Evolutionary conservation across 2,797 vertebrate genomes (phyloP), one percentile per base, ranked within the genome.

Genomic region (Oophaga sylvatica): DNA sequence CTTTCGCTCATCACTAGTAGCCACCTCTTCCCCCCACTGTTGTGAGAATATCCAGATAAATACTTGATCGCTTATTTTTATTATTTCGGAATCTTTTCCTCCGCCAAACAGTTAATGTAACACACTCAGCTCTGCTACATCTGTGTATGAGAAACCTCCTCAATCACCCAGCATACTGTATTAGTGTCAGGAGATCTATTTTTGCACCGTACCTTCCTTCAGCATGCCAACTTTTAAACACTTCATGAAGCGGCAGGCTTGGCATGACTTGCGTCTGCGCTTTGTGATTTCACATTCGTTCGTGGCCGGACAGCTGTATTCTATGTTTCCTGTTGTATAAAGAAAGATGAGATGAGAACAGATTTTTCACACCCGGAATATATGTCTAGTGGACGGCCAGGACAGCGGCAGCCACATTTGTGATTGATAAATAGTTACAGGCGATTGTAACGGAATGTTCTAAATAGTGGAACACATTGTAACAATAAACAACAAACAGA

Each of bases 191-290:
- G 9, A 75, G 57, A 26, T 45, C 48, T 26, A 76, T 31, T n/a
- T 22, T 26, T 45, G 60, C 4, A 22, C 80, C 9, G 19, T 81
- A 99, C 98, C 98, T 98, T 99, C 98, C 93, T 99, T 98, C 96
- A 99, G 97, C 98, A 99, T 99, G 92, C 98, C 98, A 90, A 99
- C 98, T 93, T 97, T 99, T 92, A 99, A 96, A 96, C 98, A 99
- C 95, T 99, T 99, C 98, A 99, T 99, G 95, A 99, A 99, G 94
- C 97, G 98, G 94, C 98, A 99, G 90, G 98, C 98, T 95, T 99
- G 98, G 96, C 98, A 99, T 77, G 98, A 99, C 94, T 99, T 99
- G 94, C 98, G 97, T 96, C 98, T 96, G 92, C 98, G 97, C 94
- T 99, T 99, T 89, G 98, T 99, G 95, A 99, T 99, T 95, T 99